phyloP scores from a whole-genome alignment of 2,797 vertebrate species.

The Threskiornis aethiopicus region DNA sequence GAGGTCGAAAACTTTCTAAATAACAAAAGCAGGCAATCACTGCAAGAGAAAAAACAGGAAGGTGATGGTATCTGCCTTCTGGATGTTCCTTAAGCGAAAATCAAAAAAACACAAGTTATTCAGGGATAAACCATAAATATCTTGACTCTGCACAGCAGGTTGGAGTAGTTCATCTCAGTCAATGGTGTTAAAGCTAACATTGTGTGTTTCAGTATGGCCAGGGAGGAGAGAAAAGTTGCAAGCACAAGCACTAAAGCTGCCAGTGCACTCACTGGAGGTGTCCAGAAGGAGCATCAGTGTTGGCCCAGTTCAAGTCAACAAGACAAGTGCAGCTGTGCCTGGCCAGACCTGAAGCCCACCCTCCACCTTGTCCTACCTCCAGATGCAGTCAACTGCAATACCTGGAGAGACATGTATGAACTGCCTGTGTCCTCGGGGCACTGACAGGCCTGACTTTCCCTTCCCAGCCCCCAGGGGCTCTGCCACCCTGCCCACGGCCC shows the following conservation, averaged over 20 bases:
- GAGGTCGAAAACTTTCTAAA: neutral
- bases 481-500: no score
- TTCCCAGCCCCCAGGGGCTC: fast-evolving
- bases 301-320: neutral
- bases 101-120: neutral
- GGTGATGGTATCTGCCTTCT: neutral
- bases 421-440: neutral
- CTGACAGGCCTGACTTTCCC: neutral
- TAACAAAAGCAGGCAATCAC: neutral
- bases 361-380: neutral
- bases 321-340: neutral
- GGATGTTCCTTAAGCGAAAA: neutral
- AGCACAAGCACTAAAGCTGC: neutral
- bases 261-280: neutral
- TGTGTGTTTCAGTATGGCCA: neutral
- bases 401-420: neutral
- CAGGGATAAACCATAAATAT: neutral
- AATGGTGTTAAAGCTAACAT: neutral
- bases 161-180: neutral
- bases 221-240: neutral
- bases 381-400: neutral
- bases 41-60: neutral
- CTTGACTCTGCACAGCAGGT: neutral
- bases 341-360: neutral
- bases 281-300: neutral